Base-by-base conservation (phyloP, 2,888 invertebrate genomes). In the Synergus umbraculus region DNA sequence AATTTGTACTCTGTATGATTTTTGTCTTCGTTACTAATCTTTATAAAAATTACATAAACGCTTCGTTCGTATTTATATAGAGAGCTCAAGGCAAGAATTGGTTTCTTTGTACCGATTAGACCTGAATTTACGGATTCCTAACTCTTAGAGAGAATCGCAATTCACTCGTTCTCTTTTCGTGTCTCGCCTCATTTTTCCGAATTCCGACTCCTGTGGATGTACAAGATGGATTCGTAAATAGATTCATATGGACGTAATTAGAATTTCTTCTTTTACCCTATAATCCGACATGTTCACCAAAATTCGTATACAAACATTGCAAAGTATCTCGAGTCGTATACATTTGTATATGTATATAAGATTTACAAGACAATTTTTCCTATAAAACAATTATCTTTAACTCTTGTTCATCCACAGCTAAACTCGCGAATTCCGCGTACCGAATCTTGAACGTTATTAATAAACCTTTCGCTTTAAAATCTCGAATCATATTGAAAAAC, bases 41-140 rank as follows among this genome's bases (percentile, higher is more conserved):
- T 73, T 73, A 73, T 73, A 73, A 73, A 73, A 73, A 85, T 85
- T 82, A 69, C 76, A 63, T 81, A 76, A 80, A 76, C 85, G 84
- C 81, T 85, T 83, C 64, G 83, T 88, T 85, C 77, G 82, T 85
- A 86, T 29, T 29, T 29, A 29, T 85, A 86, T 91, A 92, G 91
- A 91, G 92, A 92, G 91, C 92, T 90, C 89, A 92, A 92, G 92
- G 92, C 92, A 92, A 92, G 91, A 91, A 90, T 87, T 91, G 91
- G 89, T 91, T 90, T 90, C 85, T 91, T 91, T 91, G 91, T 92
- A 91, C 91, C 91, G 86, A 90, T 88, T 89, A 90, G 88, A 91
- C 88, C 90, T 90, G 90, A 86, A 87, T 87, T 88, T 87, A 85
- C 85, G 86, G 83, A 85, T 84, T 83, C 83, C 79, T 83, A 82